Base-by-base conservation (phyloP, 2,113 vertebrate species). In the Aramus guarauna region DNA sequence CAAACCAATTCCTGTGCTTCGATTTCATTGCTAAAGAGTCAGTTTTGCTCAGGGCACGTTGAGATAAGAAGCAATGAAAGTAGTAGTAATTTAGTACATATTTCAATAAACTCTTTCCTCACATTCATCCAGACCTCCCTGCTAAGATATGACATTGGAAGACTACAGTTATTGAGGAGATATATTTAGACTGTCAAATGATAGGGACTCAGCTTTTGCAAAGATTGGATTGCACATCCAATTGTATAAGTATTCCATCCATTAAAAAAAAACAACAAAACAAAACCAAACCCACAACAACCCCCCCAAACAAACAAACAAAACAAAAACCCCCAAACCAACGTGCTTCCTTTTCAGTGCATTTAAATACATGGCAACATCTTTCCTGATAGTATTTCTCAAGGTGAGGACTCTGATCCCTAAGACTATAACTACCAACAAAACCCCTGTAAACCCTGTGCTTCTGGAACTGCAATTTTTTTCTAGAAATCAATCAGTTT, bases 11-110 rank as follows among this genome's bases (percentile, higher is more conserved):
- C 73, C 41, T 78, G 47, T 71, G 43, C 69, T 89, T 92, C 2
- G 3, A 91, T 87, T 96, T 92, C 86, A 47, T 63, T 96, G 84
- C 43, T 95, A 82, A 96, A 85, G 73, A 94, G 84, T 64, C 58
- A 55, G 2, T 89, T 87, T 96, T 95, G 84, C 89, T 87, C 30
- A 80, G 36, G 64, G 91, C 84, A 78, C 12, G 3, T 9, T 72
- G 77, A 95, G 86, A 92, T 92, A 92, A 95, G 89, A 77, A 47
- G n/a, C 75, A 92, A 92, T 92, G 68, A 84, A 96, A 92, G 39
- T 66, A 76, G 30, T 53, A 73, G 62, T 37, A 96, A 92, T 93
- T 90, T 90, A 85, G 67, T 58, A 73, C 45, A 48, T 83, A 73
- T 94, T 97, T 92, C 92, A 92, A 88, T 90, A 94, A 94, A 87